Evolutionary conservation across 2,797 vertebrate genomes (phyloP), one percentile per base, ranked within the genome.

Genomic region (Pempheris klunzingeri): DNA sequence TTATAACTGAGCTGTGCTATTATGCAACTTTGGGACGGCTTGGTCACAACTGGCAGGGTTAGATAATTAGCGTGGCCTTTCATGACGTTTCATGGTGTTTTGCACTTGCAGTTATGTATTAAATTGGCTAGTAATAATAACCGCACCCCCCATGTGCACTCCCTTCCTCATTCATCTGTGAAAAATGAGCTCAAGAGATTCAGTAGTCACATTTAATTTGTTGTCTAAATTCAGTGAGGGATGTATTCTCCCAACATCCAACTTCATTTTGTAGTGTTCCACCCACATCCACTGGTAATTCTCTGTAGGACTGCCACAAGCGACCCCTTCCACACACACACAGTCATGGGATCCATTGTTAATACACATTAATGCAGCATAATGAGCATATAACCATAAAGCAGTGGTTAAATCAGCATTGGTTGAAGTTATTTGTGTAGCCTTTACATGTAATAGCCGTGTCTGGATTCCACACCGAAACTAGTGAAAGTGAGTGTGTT

Each of bases 61-160:
- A n/a, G 62, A 46, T 83, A 86, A 85, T 89, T 80, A 81, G 82
- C 0, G 3, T n/a, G 13, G 62, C 59, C 39, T 76, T 82, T 52
- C 70, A 68, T 83, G 59, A 75, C 52, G 79, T 72, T 78, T 80
- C 62, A 73, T 67, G 65, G 61, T 78, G 78, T 84, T n/a, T 85
- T 82, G 76, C 78, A 46, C 76, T 50, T 24, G 46, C 69, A 67
- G 77, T 80, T 84, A 55, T 57, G 62, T 67, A 71, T 77, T 78
- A 82, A 84, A 82, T 80, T 73, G 80, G 57, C 66, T 74, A 65
- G 47, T 54, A 66, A 81, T 78, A 73, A 79, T 54, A 78, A 28
- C 30, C n/a, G n/a, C n/a, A n/a, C n/a, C n/a, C 54, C 36, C 58
- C 58, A 10, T 18, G 5, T 36, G 47, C 54, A 6, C 78, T 50